Percentiles rank a stretch among this genome's conserved stretches.
Evolutionary conservation across 2,888 invertebrate genomes (phyloP).

Genomic region (Rhagonycha lutea): DNA sequence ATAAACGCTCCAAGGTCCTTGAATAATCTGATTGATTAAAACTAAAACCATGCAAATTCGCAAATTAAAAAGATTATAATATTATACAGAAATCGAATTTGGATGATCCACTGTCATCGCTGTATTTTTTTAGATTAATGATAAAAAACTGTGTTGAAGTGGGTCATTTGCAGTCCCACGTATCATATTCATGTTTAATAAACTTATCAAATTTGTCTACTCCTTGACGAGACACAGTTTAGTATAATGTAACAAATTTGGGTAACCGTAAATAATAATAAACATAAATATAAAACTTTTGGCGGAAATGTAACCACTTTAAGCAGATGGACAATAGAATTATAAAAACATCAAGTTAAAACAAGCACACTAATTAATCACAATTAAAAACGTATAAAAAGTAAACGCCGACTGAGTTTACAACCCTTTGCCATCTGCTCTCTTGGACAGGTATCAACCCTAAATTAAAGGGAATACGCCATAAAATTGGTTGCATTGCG

Average conservation of each 20-base stretch:
- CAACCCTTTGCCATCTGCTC: constrained; percentile 38
- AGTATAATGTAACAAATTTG: neutral
- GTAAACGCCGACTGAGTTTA: constrained; percentile 37
- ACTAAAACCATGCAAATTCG: too few relatives aligned
- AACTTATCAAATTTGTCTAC: neutral
- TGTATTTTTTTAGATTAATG: too few relatives aligned
- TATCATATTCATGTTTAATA: neutral
- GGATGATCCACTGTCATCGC: too few relatives aligned
- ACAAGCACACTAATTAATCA: constrained; percentile 29
- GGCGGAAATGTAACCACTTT: constrained; percentile 15
- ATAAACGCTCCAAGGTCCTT: too few relatives aligned
- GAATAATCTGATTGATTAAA: too few relatives aligned
- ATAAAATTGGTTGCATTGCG: constrained; percentile 37
- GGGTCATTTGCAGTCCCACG: neutral
- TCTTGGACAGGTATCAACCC: constrained; percentile 30
- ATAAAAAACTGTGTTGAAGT: neutral
- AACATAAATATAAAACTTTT: constrained; percentile 1
- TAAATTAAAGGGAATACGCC: constrained; percentile 35
- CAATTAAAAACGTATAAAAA: constrained; percentile 30
- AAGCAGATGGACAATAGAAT: constrained; percentile 25
- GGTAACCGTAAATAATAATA: neutral
- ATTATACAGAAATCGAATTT: too few relatives aligned
- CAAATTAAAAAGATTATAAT: too few relatives aligned
- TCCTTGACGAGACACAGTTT: neutral
- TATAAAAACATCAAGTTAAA: constrained; percentile 28